Percentiles rank a stretch among this genome's conserved stretches.
Evolutionary conservation across 2,113 vertebrate genomes (phyloP).

Genomic region (Pipa parva): DNA sequence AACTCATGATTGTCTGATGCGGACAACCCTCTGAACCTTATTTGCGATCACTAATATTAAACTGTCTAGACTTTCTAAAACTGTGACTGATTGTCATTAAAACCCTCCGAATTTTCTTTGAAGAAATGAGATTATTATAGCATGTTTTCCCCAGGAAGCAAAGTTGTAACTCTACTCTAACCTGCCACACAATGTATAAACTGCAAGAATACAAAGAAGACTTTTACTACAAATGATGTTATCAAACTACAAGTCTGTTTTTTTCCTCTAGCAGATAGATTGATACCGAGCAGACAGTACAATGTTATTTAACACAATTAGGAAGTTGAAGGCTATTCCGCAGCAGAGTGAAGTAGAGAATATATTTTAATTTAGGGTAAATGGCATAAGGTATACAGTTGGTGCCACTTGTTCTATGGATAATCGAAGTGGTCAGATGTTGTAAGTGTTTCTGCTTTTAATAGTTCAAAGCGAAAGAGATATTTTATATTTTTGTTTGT

Average conservation of each 20-base stretch:
- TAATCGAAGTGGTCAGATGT: no score
- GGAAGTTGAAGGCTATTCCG: no score
- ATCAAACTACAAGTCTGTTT: not conserved
- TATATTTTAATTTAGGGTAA: no score
- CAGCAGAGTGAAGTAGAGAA: no score
- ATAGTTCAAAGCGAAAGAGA: no score
- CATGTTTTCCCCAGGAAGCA: conserved; percentile 23
- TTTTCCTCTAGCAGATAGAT: no score
- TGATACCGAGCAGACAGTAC: no score
- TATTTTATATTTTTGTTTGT: no score
- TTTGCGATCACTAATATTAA: conserved; percentile 42
- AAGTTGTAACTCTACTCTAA: not conserved
- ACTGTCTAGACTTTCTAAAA: conserved; percentile 45
- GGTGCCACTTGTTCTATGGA: no score
- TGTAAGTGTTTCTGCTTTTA: no score
- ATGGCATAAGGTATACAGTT: no score
- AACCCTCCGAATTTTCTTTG: conserved; percentile 26
- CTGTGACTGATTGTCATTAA: conserved; percentile 39
- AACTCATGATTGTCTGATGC: conserved; percentile 15
- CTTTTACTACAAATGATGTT: not conserved
- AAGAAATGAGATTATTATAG: conserved; percentile 25
- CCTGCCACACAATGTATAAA: not conserved
- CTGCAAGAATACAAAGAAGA: not conserved
- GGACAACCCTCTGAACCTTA: conserved; percentile 21
- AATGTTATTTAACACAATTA: no score